These are phyloP conservation scores for Pharmacophagus antenor DNA, from an alignment of 2,888 invertebrate species.

Conservation along the genomic window DNA sequence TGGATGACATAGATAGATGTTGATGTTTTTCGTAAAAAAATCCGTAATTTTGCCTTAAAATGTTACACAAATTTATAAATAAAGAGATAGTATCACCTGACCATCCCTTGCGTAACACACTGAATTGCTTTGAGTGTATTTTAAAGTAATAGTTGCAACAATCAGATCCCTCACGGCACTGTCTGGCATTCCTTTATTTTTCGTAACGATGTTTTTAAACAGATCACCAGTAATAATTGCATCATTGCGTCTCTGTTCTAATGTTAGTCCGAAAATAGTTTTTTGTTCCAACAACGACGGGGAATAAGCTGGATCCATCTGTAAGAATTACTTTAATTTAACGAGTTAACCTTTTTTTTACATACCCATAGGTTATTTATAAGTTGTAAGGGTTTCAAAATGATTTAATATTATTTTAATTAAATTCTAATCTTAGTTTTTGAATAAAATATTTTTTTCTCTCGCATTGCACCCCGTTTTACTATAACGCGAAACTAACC, in stretches of 20 bases:
- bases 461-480: no score
- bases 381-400: no score
- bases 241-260: conserved; percentile 93
- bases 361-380: no score
- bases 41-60: no score
- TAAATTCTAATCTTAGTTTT: no score
- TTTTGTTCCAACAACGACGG: conserved; percentile 91
- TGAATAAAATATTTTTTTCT: no score
- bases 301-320: conserved; percentile 93
- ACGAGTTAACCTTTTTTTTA: background rate
- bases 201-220: conserved; percentile 91
- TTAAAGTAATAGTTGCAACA: conserved; percentile 97
- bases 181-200: conserved; percentile 84
- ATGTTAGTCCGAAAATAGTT: conserved; percentile 65
- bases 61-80: background rate
- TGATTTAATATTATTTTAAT: no score
- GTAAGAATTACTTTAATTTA: conserved; percentile 14
- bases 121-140: conserved; percentile 99
- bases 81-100: conserved; percentile 78
- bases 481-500: no score
- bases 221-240: conserved; percentile 88
- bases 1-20: no score
- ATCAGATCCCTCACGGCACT: conserved; percentile 93
- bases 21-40: no score
- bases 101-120: conserved; percentile 98